Evolutionary conservation across 2,888 invertebrate species (phyloP), one percentile per base, ranked within the genome.

Genomic region (Acronicta psi): DNA sequence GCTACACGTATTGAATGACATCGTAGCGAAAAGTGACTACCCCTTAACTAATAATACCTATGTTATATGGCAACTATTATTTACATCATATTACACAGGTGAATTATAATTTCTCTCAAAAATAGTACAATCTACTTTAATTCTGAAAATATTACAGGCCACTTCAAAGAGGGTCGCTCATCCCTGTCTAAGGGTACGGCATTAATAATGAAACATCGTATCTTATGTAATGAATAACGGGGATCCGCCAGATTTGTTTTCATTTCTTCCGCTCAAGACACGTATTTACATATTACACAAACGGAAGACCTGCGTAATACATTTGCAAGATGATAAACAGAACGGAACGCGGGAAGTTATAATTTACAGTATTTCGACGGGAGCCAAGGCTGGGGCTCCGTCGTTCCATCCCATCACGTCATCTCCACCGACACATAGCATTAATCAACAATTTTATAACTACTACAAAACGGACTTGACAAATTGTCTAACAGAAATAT

Each of bases 311-410:
- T 84, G 73, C 81, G 81, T 82, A 84, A 89, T 89, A 89, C 81
- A 87, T 90, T 89, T 87, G 79, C 82, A 82, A 86, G 84, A 89
- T 88, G 87, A 91, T 88, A 88, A 89, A 88, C 87, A 86, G 84
- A 86, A 86, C 83, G 81, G 81, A 78, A 84, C 73, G 80, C 79
- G 81, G 85, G 81, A 86, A 87, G 87, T 87, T 86, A 85, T 89
- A 86, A 87, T 88, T 88, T 84, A 84, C 75, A 78, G 79, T 65
- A 77, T 81, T 83, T 73, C 69, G 80, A 79, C 78, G 69, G 51
- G 17, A 51, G 68, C 69, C 68, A 75, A 63, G 40, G 55, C 40
- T 41, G 42, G 62, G 80, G 79, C 71, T 25, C 74, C 75, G 62
- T 59, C 75, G 75, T 78, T 80, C 82, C 82, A 81, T 74, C 73